Base-by-base conservation (phyloP, 2,113 vertebrate species). In the Euleptes europaea region DNA sequence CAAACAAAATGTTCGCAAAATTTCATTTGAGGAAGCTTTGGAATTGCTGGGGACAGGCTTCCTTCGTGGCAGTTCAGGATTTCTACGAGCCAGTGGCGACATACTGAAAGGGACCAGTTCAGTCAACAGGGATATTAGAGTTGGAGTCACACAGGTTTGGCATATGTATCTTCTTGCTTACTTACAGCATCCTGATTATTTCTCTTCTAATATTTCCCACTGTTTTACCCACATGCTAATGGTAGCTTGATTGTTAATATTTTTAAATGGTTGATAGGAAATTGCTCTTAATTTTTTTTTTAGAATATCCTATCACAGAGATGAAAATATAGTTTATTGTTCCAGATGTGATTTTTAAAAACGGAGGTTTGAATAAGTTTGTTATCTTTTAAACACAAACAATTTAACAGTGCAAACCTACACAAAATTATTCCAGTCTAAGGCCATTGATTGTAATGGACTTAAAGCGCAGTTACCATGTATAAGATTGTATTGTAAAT, bases 71-170 rank as follows among this genome's bases (percentile, higher is more conserved):
- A 98, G 97, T 67, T 97, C 95, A 7, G 97, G 98, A 67, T 99
- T 99, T 92, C 97, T 99, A 28, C 95, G 98, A 92, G 97, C 96
- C 92, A 97, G 98, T 70, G 98, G 98, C 1, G 98, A 99, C 94
- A 98, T 98, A 94, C 92, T 99, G 93, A 98, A 98, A 94, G 97
- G 98, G 70, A 97, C 94, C 21, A 98, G 96, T 94, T 97, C 97
- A 14, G 97, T 98, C 88, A 97, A 96, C 94, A 96, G 94, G 82
- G 97, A 98, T 84, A 92, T 99, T 90, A 97, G 97, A 91, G 95
- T 98, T 82, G 98, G 98, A 90, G 95, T 99, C 92, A 97, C 98
- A 1, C 98, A 99, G 98, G 98, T 99, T 92, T 83, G 94, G 83
- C 81, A 93, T 91, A 83, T 84, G 38, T 0, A 5, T 76, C 78